Percentiles rank a stretch among this genome's conserved stretches.
Evolutionary conservation across 2,888 invertebrate genomes (phyloP).

Genomic region (Andrena haemorrhoa): DNA sequence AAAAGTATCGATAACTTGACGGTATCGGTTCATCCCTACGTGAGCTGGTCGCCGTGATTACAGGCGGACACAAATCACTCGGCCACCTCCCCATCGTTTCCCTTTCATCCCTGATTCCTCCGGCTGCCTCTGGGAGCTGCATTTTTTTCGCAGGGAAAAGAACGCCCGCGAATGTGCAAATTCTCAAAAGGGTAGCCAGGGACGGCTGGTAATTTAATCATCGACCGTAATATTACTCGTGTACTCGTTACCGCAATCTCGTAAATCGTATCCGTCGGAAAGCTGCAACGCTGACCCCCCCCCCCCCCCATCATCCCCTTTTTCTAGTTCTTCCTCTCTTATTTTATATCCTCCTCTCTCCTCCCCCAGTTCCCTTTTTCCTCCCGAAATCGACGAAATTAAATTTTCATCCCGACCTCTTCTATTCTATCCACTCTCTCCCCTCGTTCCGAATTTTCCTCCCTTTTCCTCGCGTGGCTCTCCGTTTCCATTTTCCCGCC

Average conservation of each 20-base stretch:
- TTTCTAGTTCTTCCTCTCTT: background rate
- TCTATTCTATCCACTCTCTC: conserved; percentile 19
- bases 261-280: conserved; percentile 61
- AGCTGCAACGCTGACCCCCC: conserved; percentile 16
- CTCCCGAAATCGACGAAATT: conserved; percentile 21
- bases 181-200: conserved; percentile 16
- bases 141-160: background rate
- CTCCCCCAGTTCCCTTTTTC: conserved; percentile 9
- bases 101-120: no score
- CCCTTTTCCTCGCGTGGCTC: conserved; percentile 16
- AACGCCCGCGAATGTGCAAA: background rate
- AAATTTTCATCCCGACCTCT: conserved; percentile 34
- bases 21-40: no score
- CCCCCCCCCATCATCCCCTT: background rate
- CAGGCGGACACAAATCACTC: no score
- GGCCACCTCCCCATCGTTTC: no score
- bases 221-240: conserved; percentile 59
- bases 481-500: conserved; percentile 2
- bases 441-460: conserved; percentile 1
- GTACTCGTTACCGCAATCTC: conserved; percentile 64
- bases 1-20: no score
- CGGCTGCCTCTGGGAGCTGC: background rate
- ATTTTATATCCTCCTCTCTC: conserved; percentile 19
- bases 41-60: no score
- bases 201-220: conserved; percentile 59